Evolutionary conservation across 2,888 invertebrate species (phyloP).

Genomic region (Rhopalosiphum nymphaeae): DNA sequence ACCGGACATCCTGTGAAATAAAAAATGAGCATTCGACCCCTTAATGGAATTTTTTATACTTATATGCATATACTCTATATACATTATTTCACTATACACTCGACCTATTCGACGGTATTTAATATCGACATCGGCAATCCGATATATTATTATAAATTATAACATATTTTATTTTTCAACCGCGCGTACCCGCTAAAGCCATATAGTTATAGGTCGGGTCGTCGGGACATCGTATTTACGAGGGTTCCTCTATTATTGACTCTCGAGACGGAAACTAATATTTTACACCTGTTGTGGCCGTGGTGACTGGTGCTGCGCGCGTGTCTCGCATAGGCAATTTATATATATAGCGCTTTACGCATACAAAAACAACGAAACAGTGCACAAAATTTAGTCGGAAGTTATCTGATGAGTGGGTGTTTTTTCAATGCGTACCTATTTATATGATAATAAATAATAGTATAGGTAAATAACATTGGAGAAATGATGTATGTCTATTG

Average conservation of each 20-base stretch:
- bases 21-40: neutral
- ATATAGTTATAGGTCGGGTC: neutral
- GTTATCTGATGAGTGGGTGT: neutral
- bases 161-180: neutral
- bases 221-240: neutral
- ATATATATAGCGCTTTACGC: neutral
- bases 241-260: neutral
- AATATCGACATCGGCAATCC: slow-evolving; percentile 20
- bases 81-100: neutral
- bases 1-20: slow-evolving; percentile 14
- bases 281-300: slow-evolving; percentile 3
- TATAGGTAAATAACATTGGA: too few species aligned
- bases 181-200: neutral
- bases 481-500: too few species aligned
- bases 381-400: neutral
- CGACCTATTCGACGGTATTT: slow-evolving; percentile 19
- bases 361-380: neutral
- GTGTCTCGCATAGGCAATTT: neutral
- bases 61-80: neutral
- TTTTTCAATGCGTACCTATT: neutral
- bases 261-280: slow-evolving; percentile 16
- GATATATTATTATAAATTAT: neutral
- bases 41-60: neutral
- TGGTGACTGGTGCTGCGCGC: neutral
- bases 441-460: neutral